phyloP scores from a whole-genome alignment of 2,797 vertebrate species.

The Onychomys torridus region DNA sequence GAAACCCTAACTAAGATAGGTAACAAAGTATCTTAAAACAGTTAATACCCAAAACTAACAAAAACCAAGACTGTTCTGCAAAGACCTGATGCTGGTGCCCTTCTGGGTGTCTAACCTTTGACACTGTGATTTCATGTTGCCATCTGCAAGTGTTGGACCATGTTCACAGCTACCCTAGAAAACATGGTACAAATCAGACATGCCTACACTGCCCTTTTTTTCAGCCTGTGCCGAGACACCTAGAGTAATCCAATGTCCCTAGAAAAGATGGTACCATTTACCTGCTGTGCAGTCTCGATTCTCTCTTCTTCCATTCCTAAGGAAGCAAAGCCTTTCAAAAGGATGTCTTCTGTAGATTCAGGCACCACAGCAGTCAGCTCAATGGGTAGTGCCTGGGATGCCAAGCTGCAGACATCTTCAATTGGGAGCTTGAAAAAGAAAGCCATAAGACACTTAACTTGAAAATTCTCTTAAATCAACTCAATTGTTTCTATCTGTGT shows the following conservation, averaged over 20 bases:
- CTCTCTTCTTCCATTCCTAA: slow-evolving; percentile 93
- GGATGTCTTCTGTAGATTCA: slow-evolving; percentile 94
- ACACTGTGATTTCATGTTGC: neutral
- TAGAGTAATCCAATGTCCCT: slow-evolving; percentile 35
- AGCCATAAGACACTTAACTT: slow-evolving; percentile 68
- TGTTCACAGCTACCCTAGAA: neutral
- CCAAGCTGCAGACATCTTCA: slow-evolving; percentile 95
- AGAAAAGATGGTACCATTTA: slow-evolving; percentile 77
- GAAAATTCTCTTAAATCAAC: slow-evolving; percentile 41
- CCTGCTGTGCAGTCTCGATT: slow-evolving; percentile 98
- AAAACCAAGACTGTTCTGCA: too few species aligned
- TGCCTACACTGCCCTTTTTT: neutral
- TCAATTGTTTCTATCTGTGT: slow-evolving; percentile 23
- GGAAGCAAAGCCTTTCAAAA: slow-evolving; percentile 93
- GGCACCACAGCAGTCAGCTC: slow-evolving; percentile 91
- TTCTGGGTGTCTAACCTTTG: neutral
- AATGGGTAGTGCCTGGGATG: slow-evolving; percentile 90
- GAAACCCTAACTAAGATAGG: too few species aligned
- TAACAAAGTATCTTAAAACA: too few species aligned
- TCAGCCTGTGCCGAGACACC: slow-evolving; percentile 4
- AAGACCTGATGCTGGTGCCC: too few species aligned
- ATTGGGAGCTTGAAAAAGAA: slow-evolving; percentile 93
- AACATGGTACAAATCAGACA: neutral
- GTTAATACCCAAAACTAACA: too few species aligned
- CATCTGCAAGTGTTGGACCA: neutral